Percentiles rank a stretch among this genome's conserved stretches.
Evolutionary conservation across 2,888 invertebrate genomes (phyloP).

Genomic region (Protonemura montana): DNA sequence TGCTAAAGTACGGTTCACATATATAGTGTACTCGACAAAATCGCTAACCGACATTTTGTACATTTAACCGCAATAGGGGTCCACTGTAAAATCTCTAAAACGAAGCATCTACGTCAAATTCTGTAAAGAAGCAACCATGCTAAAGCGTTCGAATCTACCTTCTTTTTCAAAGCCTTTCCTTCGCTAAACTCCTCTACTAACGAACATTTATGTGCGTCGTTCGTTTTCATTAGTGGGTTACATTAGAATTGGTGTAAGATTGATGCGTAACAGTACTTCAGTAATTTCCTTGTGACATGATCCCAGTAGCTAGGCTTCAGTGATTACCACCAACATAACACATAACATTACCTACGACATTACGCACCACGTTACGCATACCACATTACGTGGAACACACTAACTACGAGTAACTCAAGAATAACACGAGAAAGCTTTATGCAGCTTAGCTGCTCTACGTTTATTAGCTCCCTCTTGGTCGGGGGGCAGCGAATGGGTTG

Average conservation of each 20-base stretch:
- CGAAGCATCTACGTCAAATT: no score
- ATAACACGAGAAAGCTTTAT: conserved; percentile 12
- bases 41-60: no score
- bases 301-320: background rate
- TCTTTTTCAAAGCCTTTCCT: background rate
- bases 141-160: background rate
- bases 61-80: no score
- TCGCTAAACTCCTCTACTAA: background rate
- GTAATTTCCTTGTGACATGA: background rate
- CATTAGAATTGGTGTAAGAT: background rate
- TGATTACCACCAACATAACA: background rate
- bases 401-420: background rate
- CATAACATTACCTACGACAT: background rate
- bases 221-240: background rate
- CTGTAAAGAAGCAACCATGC: no score
- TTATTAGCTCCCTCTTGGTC: background rate
- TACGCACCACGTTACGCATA: background rate
- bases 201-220: background rate
- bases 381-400: background rate
- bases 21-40: no score
- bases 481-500: background rate
- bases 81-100: no score
- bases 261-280: background rate
- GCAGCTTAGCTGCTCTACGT: background rate
- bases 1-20: no score